Base-by-base conservation (phyloP, 2,888 invertebrate genomes). In the Aporophyla nigra region DNA sequence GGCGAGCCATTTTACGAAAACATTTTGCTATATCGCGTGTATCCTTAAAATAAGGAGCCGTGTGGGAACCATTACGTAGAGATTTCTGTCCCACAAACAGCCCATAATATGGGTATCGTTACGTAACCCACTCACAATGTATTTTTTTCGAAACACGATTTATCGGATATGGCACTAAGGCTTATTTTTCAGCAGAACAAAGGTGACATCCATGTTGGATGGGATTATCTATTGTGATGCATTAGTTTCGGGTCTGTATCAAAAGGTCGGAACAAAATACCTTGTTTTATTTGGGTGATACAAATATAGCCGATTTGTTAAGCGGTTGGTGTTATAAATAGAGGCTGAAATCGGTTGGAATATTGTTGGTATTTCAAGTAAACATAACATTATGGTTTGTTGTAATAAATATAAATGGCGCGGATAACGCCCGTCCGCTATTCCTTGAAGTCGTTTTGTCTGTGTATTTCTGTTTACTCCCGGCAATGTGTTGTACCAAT, bases 21-120 rank as follows among this genome's bases (percentile, higher is more conserved):
- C 94, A 95, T 96, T 95, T 93, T 92, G 91, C 91, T 93, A 92
- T 94, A 96, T 95, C 93, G 93, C 93, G 90, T 93, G 95, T 95
- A 93, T 93, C 92, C 93, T 94, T 93, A 92, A 93, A 93, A 92
- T 93, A 94, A 94, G 91, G 91, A 91, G 90, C 91, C 94, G 86
- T 93, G 89, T 90, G 95, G 95, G 96, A 94, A 91, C 93, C 93
- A 95, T 95, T 95, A 93, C 87, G 91, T 82, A 87, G 91, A 93
- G 94, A 94, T 95, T 94, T 93, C 92, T 92, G 92, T 91, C 91
- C 90, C 91, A 87, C 92, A 92, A 91, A 92, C 88, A 90, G 89
- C 80, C 88, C 84, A 86, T 92, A 90, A 91, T 92, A 89, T 90
- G 89, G 86, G 86, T 86, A 88, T 87, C 86, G 86, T 91, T 89